Conservation (phyloP, 2,113 vertebrate species). For the Myotis brandtii region DNA sequence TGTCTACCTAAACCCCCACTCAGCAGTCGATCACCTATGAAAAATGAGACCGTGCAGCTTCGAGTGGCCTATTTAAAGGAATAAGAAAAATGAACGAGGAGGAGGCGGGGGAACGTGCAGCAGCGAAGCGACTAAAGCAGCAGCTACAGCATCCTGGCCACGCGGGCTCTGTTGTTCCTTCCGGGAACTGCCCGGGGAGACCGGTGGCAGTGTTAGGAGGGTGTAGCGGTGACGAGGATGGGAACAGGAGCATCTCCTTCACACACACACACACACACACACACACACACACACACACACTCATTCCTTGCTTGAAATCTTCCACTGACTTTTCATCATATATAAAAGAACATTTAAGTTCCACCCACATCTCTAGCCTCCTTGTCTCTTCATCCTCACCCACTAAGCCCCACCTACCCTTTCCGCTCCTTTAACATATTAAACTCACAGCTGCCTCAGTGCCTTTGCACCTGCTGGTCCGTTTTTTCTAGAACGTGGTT, state of each 20-base stretch:
- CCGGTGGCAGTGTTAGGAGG: slow-evolving; percentile 62
- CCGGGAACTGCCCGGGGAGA: slow-evolving; percentile 64
- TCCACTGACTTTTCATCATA: not conserved
- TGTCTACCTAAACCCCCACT: slow-evolving; percentile 87
- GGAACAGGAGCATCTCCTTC: slow-evolving; percentile 46
- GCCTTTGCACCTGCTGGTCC: not conserved
- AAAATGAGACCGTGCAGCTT: slow-evolving; percentile 84
- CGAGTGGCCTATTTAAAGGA: slow-evolving; percentile 85
- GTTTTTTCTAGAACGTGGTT: not conserved
- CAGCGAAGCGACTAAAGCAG: not conserved
- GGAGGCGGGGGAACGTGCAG: slow-evolving; percentile 1
- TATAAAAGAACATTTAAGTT: not conserved
- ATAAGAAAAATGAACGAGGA: slow-evolving; percentile 75
- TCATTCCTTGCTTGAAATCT: not conserved
- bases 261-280: too few relatives aligned
- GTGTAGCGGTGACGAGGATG: slow-evolving; percentile 56
- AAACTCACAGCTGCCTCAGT: not conserved
- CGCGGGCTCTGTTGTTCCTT: slow-evolving; percentile 23
- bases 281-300: not conserved
- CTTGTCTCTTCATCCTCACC: not conserved
- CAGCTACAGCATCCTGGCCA: slow-evolving; percentile 10
- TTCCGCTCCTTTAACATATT: fast-evolving
- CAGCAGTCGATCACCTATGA: slow-evolving; percentile 89
- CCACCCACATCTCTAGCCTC: not conserved
- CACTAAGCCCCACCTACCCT: not conserved